These are phyloP conservation scores for Albula goreensis DNA, from an alignment of 2,113 vertebrate genomes.

Conservation along the genomic window DNA sequence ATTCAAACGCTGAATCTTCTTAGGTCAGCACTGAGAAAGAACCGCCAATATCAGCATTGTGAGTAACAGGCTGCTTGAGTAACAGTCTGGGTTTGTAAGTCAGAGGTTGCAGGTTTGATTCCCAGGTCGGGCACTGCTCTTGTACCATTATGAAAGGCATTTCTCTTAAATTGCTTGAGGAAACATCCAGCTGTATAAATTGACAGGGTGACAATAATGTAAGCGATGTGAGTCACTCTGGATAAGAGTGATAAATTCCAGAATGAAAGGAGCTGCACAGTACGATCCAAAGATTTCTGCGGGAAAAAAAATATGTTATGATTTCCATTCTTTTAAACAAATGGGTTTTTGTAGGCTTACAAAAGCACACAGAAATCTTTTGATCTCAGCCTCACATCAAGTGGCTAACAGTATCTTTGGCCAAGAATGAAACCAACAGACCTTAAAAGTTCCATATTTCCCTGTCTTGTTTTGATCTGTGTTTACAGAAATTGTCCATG, in stretches of 20 bases:
- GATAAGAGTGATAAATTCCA: neutral
- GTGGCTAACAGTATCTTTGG: neutral
- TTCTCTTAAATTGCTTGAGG: too few relatives aligned
- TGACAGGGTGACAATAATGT: too few relatives aligned
- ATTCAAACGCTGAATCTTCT: too few relatives aligned
- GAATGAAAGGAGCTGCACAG: neutral
- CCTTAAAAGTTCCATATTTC: neutral
- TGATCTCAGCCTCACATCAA: neutral
- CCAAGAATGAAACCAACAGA: neutral
- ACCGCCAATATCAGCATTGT: too few relatives aligned
- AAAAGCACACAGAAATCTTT: neutral
- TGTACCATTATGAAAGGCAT: too few relatives aligned
- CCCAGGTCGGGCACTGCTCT: too few relatives aligned
- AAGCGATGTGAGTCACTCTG: too few relatives aligned
- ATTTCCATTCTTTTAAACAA: neutral
- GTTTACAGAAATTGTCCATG: neutral
- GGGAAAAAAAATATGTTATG: neutral
- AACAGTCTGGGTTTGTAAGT: too few relatives aligned
- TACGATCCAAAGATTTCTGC: neutral
- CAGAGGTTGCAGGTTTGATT: too few relatives aligned
- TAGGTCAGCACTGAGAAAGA: too few relatives aligned
- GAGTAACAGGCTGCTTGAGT: too few relatives aligned
- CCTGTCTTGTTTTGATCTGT: neutral
- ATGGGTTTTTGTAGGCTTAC: neutral
- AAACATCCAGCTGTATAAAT: too few relatives aligned